Conservation (phyloP, 2,888 invertebrate genomes). For the Tuberolachnus salignus region DNA sequence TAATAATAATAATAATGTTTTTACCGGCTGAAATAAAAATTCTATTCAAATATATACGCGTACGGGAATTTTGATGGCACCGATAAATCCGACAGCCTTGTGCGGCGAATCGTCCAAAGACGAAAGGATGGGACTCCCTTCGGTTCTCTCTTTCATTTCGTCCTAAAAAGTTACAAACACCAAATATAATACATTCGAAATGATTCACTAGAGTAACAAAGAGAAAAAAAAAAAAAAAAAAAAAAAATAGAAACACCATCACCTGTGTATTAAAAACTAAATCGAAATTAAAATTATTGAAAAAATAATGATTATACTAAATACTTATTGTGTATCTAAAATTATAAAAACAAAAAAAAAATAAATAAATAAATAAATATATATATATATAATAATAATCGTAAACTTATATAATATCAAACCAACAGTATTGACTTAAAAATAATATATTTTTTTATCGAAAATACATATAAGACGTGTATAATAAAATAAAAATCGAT, state of each 20-base stretch:
- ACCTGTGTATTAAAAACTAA: conserved; percentile 33
- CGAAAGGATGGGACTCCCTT: conserved; percentile 63
- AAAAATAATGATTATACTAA: not conserved
- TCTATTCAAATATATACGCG: conserved; percentile 61
- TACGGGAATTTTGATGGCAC: conserved; percentile 81
- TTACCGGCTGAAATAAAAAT: not conserved
- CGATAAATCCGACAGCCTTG: conserved; percentile 75
- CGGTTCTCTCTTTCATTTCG: conserved; percentile 60
- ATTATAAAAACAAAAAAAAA: too few relatives aligned
- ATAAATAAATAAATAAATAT: too few relatives aligned
- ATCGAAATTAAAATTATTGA: not conserved
- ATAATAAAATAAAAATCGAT: too few relatives aligned
- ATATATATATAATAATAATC: too few relatives aligned
- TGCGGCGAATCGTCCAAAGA: conserved; percentile 60
- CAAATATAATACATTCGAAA: not conserved
- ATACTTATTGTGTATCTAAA: not conserved
- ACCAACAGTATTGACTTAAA: too few relatives aligned
- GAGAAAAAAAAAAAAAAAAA: too few relatives aligned
- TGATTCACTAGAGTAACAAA: not conserved
- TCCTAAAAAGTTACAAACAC: conserved; percentile 59
- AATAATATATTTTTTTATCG: too few relatives aligned
- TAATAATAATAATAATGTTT: too few relatives aligned
- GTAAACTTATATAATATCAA: too few relatives aligned
- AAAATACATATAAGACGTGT: too few relatives aligned
- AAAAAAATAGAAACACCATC: conserved; percentile 4